Evolutionary conservation across 23 tunicate species (phyloP).

Genomic region (Trididemnum nubilum): DNA sequence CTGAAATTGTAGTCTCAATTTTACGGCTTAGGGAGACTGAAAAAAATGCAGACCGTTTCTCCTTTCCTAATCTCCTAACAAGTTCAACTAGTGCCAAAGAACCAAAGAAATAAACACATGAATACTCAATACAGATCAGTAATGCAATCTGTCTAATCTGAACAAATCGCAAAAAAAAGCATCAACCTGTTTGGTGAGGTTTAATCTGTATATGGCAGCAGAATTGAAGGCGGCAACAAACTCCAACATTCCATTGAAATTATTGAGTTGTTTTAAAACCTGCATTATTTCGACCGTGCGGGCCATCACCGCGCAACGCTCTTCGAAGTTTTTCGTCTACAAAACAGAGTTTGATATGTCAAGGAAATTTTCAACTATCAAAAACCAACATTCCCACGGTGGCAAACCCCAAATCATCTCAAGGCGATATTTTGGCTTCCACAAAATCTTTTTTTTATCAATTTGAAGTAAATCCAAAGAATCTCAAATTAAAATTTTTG

Average conservation of each 20-base stretch:
- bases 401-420: background rate
- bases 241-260: conserved; percentile 77
- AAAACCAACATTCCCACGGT: background rate
- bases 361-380: too few relatives aligned
- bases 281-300: conserved; percentile 91
- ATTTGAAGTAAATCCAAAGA: too few relatives aligned
- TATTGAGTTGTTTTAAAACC: conserved; percentile 74
- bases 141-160: too few relatives aligned
- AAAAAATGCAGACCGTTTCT: too few relatives aligned
- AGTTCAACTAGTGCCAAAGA: too few relatives aligned
- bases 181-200: conserved; percentile 73
- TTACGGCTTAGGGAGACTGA: too few relatives aligned
- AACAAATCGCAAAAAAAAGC: background rate
- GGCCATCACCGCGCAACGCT: conserved; percentile 66
- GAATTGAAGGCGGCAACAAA: conserved; percentile 84
- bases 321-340: conserved; percentile 72
- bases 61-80: too few relatives aligned
- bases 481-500: too few relatives aligned
- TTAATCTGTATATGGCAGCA: conserved; percentile 67
- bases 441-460: too few relatives aligned
- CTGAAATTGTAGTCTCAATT: too few relatives aligned
- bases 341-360: background rate
- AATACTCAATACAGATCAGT: too few relatives aligned
- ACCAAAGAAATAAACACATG: too few relatives aligned
- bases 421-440: background rate